Evolutionary conservation across 2,888 invertebrate species (phyloP).

Genomic region (Spicauda simplicius): DNA sequence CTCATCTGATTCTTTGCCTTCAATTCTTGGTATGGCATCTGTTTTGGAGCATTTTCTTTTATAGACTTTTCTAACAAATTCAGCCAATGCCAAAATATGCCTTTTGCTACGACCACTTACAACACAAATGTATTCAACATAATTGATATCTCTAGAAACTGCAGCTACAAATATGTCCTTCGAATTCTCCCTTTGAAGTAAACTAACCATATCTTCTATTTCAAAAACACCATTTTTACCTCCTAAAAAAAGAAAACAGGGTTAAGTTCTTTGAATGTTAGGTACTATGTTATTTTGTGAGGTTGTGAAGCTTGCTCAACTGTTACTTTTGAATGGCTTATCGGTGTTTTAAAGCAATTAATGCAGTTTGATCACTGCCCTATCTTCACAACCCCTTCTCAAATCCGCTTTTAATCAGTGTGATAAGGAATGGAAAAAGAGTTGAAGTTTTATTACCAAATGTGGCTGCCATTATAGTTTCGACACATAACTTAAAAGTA

Average conservation of each 20-base stretch:
- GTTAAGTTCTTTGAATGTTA: background rate
- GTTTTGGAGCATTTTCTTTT: conserved; percentile 87
- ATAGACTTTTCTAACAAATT: conserved; percentile 90
- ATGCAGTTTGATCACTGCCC: too few relatives aligned
- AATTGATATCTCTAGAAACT: conserved; percentile 90
- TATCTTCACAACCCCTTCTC: too few relatives aligned
- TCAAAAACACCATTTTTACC: conserved; percentile 94
- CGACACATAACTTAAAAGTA: too few relatives aligned
- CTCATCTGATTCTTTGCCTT: conserved; percentile 90
- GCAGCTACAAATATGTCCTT: conserved; percentile 92
- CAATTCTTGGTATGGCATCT: conserved; percentile 90
- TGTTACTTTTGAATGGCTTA: too few relatives aligned
- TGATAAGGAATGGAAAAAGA: too few relatives aligned
- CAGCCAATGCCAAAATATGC: conserved; percentile 90
- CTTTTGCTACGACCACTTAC: conserved; percentile 90
- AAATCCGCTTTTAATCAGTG: too few relatives aligned
- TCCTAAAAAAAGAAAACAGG: conserved; percentile 80
- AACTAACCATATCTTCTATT: conserved; percentile 91
- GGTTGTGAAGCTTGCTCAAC: too few relatives aligned
- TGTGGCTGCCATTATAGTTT: too few relatives aligned
- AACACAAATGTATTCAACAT: conserved; percentile 94
- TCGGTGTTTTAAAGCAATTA: too few relatives aligned
- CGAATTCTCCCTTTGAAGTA: conserved; percentile 91
- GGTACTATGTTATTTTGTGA: too few relatives aligned
- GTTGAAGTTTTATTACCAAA: too few relatives aligned